Evolutionary conservation across 2,888 invertebrate species (phyloP).

Genomic region (Phyllotreta cruciferae): DNA sequence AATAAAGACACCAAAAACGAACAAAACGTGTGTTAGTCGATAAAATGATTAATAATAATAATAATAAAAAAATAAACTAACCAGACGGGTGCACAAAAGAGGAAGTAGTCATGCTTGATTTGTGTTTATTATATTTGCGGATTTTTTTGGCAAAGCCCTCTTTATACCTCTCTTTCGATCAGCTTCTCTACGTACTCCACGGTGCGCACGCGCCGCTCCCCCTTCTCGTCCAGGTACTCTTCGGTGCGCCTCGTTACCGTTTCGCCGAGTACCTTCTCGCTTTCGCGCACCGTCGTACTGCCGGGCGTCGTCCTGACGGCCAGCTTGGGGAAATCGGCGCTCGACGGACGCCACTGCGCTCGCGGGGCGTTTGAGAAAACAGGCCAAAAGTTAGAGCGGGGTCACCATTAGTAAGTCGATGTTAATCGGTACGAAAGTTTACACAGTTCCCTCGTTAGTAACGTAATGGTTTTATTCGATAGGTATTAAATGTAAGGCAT

Average conservation of each 20-base stretch:
- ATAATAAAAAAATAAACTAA: constrained; percentile 52
- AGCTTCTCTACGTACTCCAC: constrained; percentile 94
- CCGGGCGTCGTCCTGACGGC: constrained; percentile 87
- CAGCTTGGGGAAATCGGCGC: constrained; percentile 80
- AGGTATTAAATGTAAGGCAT: no score
- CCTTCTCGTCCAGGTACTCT: constrained; percentile 88
- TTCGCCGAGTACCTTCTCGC: constrained; percentile 88
- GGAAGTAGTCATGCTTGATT: constrained; percentile 48
- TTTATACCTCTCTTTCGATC: constrained; percentile 91
- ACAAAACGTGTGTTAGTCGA: constrained; percentile 23
- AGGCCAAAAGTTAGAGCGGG: no score
- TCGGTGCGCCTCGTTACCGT: constrained; percentile 86
- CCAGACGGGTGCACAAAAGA: constrained; percentile 51
- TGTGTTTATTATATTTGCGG: constrained; percentile 10
- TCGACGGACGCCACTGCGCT: constrained; percentile 66
- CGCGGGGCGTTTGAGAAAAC: constrained; percentile 1
- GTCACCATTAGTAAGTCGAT: no score
- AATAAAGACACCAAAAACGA: constrained; percentile 28
- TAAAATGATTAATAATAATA: constrained; percentile 42
- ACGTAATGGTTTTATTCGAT: no score
- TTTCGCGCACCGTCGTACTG: constrained; percentile 84
- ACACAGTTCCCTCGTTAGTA: no score
- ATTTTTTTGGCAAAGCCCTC: constrained; percentile 39
- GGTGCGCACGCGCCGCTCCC: constrained; percentile 86
- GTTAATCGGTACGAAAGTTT: no score